Evolutionary conservation across 1,140 invertebrate species (phyloP).

Genomic region (Dendrolimus punctatus): DNA sequence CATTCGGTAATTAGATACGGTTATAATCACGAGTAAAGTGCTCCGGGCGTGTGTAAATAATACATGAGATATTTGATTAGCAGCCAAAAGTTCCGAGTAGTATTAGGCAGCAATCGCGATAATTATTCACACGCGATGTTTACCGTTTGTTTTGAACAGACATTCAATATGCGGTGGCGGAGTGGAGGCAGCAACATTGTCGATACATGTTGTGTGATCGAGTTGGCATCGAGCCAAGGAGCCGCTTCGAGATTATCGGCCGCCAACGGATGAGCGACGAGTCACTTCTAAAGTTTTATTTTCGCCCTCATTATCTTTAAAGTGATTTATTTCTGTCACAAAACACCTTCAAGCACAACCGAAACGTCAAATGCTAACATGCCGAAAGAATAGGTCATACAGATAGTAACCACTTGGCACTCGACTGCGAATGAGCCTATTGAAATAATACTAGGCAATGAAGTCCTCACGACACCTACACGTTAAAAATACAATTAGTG

Average conservation of each 20-base stretch:
- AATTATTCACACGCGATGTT: constrained; percentile 22
- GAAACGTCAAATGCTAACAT: constrained; percentile 38
- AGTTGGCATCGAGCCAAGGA: constrained; percentile 43
- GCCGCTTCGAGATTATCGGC: constrained; percentile 45
- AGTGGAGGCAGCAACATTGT: constrained; percentile 33
- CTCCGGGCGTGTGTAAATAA: constrained; percentile 36
- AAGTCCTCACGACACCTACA: constrained; percentile 35
- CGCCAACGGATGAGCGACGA: constrained; percentile 49
- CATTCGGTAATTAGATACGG: constrained; percentile 23
- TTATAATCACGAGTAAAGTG: constrained; percentile 26
- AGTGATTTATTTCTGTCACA: constrained; percentile 61
- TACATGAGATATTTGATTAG: constrained; percentile 44
- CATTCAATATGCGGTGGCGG: constrained; percentile 19
- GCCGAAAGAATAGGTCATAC: constrained; percentile 42
- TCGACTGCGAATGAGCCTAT: constrained; percentile 29
- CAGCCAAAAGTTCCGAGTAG: constrained; percentile 38
- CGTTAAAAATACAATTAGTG: constrained; percentile 36
- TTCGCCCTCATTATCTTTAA: constrained; percentile 64
- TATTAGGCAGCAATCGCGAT: constrained; percentile 28
- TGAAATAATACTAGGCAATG: constrained; percentile 43
- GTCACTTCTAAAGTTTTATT: constrained; percentile 61
- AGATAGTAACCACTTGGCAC: constrained; percentile 37
- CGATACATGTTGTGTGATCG: constrained; percentile 40
- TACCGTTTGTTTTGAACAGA: constrained; percentile 12
- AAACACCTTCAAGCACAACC: constrained; percentile 30